Base-by-base conservation (phyloP, 2,113 vertebrate species). In the Crotalus horridus region DNA sequence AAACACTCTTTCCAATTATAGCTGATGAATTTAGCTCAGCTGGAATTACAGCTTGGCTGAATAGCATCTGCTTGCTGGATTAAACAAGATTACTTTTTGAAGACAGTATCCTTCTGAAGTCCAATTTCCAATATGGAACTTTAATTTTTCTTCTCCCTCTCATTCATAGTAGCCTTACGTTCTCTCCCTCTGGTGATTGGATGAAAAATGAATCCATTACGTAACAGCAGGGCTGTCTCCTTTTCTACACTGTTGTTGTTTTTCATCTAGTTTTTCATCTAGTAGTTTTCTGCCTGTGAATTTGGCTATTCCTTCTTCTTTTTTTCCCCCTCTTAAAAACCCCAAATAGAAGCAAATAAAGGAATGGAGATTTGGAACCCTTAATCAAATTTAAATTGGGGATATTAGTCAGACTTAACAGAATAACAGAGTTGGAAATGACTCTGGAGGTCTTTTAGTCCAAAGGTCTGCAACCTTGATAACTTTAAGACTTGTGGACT, bases 41-140 rank as follows among this genome's bases (percentile, higher is more conserved):
- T 15, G 2, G 13, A 87, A 51, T 90, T 92, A 94, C 55, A 96
- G 94, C 29, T 91, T 89, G 94, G 94, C 89, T 93, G 95, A 92
- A 94, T 91, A 93, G 92, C 2, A 89, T 69, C 92, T 94, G 91
- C 90, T 91, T 69, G 21, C 29, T 21, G 54, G 54, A 69, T 55
- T 54, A 39, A 88, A 29, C 24, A 12, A 51, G 24, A 17, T 26
- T 15, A 10, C 48, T 48, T n/a, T 87, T 29, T 26, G 86, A 1
- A 87, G 86, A 29, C 6, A 15, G 86, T 26, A n/a, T 53, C 88
- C 26, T 33, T 8, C 9, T 58, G 3, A 24, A 43, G 3, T 21
- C 33, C 29, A 89, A 2, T 33, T n/a, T 6, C 17, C 55, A 58
- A 15, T 55, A 11, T 55, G 81, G 81, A 85, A 85, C 29, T 85